Percentiles rank a stretch among this genome's conserved stretches.
These are phyloP conservation scores for Probosciger aterrimus DNA, from an alignment of 2,113 vertebrate species.

Conservation along the genomic window DNA sequence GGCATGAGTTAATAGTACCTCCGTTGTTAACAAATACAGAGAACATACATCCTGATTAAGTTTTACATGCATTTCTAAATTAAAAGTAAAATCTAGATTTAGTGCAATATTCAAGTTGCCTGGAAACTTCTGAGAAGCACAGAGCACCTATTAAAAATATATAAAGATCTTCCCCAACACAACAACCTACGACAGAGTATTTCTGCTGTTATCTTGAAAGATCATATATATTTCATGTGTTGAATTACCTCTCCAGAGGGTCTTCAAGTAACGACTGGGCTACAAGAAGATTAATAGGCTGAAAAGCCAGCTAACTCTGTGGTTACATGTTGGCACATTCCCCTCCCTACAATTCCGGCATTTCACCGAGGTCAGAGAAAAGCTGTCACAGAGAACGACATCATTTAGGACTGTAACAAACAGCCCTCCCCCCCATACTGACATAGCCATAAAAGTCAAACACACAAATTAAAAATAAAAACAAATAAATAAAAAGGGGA, in stretches of 20 bases:
- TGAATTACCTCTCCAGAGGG: neutral
- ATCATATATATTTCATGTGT: neutral
- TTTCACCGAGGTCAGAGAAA: constrained; percentile 29
- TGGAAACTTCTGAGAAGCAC: constrained; percentile 16
- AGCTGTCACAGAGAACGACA: constrained; percentile 9
- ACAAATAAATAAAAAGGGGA: neutral
- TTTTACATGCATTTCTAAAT: neutral
- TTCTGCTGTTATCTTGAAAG: neutral
- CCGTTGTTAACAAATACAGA: neutral
- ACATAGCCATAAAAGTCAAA: neutral
- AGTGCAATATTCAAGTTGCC: constrained; percentile 22
- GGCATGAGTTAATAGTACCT: neutral
- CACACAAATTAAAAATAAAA: neutral
- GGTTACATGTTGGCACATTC: neutral
- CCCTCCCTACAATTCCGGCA: constrained; percentile 1
- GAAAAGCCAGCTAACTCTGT: neutral
- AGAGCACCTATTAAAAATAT: neutral
- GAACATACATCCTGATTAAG: neutral
- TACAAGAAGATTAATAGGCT: neutral
- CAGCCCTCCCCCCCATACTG: neutral
- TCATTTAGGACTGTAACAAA: neutral
- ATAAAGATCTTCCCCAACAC: neutral
- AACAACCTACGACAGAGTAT: neutral
- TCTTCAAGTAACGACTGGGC: neutral
- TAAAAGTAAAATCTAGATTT: neutral